These are phyloP conservation scores for Erythrocebus patas DNA, from an alignment of 2,113 vertebrate species.

Conservation along the genomic window DNA sequence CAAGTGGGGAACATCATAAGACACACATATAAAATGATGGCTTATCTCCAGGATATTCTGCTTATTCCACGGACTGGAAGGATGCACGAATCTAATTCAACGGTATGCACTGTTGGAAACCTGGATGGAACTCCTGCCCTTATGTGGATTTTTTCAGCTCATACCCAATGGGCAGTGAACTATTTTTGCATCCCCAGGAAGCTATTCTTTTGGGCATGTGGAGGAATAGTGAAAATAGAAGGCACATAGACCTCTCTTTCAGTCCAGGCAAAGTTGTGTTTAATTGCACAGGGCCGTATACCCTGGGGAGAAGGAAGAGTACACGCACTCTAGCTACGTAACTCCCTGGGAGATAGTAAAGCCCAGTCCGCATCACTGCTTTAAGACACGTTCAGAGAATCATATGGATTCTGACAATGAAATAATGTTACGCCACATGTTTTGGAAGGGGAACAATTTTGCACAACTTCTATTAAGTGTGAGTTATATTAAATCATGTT, in stretches of 20 bases:
- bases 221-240: conserved; percentile 29
- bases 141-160: background rate
- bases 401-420: background rate
- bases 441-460: background rate
- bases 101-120: background rate
- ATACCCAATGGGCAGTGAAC: background rate
- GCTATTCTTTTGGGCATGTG: conserved; percentile 43
- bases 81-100: background rate
- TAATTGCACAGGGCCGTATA: background rate
- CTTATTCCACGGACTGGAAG: background rate
- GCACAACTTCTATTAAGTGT: background rate
- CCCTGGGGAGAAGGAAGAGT: conserved; percentile 34
- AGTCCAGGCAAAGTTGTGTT: conserved; percentile 38
- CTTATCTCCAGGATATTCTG: background rate
- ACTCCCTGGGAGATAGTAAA: background rate
- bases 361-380: background rate
- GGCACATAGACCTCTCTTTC: background rate
- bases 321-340: background rate
- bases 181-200: conserved; percentile 16
- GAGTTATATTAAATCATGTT: background rate
- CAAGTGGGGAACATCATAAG: background rate
- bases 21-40: background rate
- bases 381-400: background rate
- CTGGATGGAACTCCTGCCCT: background rate
- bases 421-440: background rate